A percentile compares a stretch with the other conserved stretches of the same genome.
Conservation (phyloP, 2,797 vertebrate species). For the Acanthopagrus latus region DNA sequence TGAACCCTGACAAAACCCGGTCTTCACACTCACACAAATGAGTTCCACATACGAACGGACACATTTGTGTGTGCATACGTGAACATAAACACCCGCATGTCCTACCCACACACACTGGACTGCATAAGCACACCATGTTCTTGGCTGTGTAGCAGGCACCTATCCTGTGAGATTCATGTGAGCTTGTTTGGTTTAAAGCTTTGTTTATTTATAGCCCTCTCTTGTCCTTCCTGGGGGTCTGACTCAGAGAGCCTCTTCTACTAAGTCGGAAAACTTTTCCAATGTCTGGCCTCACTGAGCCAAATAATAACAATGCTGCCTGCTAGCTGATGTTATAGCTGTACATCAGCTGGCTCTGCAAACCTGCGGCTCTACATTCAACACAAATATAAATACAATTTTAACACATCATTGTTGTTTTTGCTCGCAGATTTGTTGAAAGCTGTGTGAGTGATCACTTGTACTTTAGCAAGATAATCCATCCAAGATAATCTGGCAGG, state of each 20-base stretch:
- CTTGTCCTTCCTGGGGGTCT: slow-evolving; percentile 40
- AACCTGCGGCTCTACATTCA: background rate
- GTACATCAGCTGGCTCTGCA: background rate
- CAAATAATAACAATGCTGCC: background rate
- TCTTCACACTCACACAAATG: background rate
- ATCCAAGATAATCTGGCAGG: too few relatives aligned
- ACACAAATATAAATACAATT: too few relatives aligned
- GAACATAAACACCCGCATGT: slow-evolving; percentile 4
- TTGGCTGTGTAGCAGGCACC: slow-evolving; percentile 29
- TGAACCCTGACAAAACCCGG: slow-evolving; percentile 10
- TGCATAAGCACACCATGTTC: slow-evolving; percentile 50
- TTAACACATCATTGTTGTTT: too few relatives aligned
- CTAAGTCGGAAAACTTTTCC: background rate
- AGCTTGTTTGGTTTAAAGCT: slow-evolving; percentile 52
- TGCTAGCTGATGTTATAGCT: too few relatives aligned
- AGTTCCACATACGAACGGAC: background rate
- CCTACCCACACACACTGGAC: slow-evolving; percentile 23
- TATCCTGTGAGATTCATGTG: slow-evolving; percentile 61
- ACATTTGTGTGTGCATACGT: slow-evolving; percentile 6
- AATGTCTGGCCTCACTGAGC: background rate
- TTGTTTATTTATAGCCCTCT: slow-evolving; percentile 56
- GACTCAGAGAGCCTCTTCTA: slow-evolving; percentile 38
- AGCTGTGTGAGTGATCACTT: too few relatives aligned
- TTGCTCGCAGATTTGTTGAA: too few relatives aligned
- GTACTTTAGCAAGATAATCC: too few relatives aligned